Base-by-base conservation (phyloP, 2,113 vertebrate species). In the Myotis yumanensis region DNA sequence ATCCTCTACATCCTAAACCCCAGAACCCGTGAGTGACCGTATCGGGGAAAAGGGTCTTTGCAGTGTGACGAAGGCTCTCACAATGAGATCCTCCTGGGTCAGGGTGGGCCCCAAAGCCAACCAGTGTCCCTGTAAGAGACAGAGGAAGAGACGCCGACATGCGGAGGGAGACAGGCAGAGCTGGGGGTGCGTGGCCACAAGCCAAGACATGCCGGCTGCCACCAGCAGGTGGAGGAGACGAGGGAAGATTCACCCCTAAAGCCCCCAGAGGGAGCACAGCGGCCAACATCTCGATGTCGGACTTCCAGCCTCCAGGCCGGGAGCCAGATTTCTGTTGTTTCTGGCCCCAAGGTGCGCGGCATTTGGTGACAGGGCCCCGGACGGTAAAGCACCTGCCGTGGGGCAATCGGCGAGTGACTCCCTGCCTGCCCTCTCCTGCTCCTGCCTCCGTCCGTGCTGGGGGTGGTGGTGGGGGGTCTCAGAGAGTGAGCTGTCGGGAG, bases 131-230 rank as follows among this genome's bases (percentile, higher is more conserved):
- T 52, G 17, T 4, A 52, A 52, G 51, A 12, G 51, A 52, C 16
- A 30, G 15, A 62, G 40, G 25, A 80, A 32, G 30, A 73, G 57
- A 48, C 48, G n/a, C 52, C 72, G 35, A 59, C 35, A 11, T 14
- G 3, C 12, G 12, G 79, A 62, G 32, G 17, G 40, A 62, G 52
- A 12, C 0, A 43, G 28, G 32, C 46, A 11, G 51, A 52, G 51
- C 4, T 7, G 0, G 0, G 71, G 1, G 84, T 2, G 30, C 2
- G 23, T 2, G 7, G 16, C 85, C n/a, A 3, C 40, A 28, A 17
- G 62, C 51, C 76, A 32, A 57, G 66, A 32, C 15, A 1, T 1
- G 14, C 37, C 16, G 4, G 76, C 11, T 16, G 32, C n/a, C 51
- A 6, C 62, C 2, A 2, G 7, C 15, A 15, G 17, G 17, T 30